Conservation (phyloP, 2,797 vertebrate genomes). For the Hylomyscus alleni region DNA sequence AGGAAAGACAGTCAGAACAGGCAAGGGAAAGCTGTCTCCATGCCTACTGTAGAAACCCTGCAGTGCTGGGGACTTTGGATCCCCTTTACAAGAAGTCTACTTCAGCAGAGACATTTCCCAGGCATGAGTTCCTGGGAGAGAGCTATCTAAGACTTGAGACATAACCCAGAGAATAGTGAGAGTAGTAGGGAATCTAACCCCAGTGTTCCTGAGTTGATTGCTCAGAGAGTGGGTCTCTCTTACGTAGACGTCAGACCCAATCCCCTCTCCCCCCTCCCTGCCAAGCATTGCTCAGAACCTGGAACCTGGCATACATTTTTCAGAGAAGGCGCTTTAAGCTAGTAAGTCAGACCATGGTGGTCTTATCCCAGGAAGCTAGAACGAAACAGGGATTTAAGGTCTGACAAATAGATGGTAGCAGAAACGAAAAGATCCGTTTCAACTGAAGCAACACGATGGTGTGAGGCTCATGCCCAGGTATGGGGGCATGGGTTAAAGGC, state of each 20-base stretch:
- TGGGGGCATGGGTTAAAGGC: neutral
- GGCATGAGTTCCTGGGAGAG: neutral
- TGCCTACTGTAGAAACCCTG: neutral
- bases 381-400: neutral
- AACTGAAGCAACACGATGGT: neutral
- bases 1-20: neutral
- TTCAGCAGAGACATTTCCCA: neutral
- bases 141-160: neutral
- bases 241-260: neutral
- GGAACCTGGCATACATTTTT: neutral
- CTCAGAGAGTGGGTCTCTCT: neutral
- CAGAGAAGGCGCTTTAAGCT: conserved; percentile 1
- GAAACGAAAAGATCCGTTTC: neutral
- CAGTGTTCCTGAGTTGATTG: neutral
- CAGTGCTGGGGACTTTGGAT: neutral
- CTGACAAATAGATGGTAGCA: neutral
- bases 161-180: neutral
- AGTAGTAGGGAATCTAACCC: neutral
- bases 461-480: neutral
- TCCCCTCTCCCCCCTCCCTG: no score
- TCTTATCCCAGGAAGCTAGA: neutral
- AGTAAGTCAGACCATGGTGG: neutral
- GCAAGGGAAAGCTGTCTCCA: neutral
- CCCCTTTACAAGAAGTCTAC: neutral
- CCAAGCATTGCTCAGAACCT: neutral